A percentile compares a stretch with the other conserved stretches of the same genome.
Evolutionary conservation across 2,797 vertebrate species (phyloP).

Genomic region (Poeciliopsis gracilis): DNA sequence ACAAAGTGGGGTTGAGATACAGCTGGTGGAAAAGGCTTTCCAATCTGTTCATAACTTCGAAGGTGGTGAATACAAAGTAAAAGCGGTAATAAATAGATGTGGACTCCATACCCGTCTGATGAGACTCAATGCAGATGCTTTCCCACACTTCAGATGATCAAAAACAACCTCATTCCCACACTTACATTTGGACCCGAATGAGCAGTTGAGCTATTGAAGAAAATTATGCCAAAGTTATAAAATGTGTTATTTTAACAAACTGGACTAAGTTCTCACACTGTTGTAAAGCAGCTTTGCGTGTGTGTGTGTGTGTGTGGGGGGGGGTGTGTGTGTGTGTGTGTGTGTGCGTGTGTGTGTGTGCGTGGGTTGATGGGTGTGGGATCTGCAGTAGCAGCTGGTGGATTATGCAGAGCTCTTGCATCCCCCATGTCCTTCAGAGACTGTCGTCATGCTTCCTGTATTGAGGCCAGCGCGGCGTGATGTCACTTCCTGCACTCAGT

Average conservation of each 20-base stretch:
- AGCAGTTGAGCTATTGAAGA: constrained; percentile 12
- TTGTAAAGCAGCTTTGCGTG: not conserved
- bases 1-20: not conserved
- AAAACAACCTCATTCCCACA: constrained; percentile 11
- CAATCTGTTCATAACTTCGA: not conserved
- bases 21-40: not conserved
- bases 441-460: constrained; percentile 77
- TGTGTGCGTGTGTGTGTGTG: not conserved
- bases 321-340: constrained; percentile 7
- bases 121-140: not conserved
- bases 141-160: constrained; percentile 28
- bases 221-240: constrained; percentile 26
- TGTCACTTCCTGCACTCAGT: constrained; percentile 78
- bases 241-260: constrained; percentile 42
- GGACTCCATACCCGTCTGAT: not conserved
- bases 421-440: constrained; percentile 66
- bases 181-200: constrained; percentile 14
- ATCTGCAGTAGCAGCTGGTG: constrained; percentile 59
- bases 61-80: not conserved
- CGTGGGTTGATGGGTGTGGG: constrained; percentile 40
- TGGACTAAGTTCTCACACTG: constrained; percentile 7
- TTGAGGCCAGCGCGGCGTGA: constrained; percentile 68
- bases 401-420: constrained; percentile 52
- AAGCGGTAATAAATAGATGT: not conserved
- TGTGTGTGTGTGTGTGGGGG: not conserved